Evolutionary conservation across 2,888 invertebrate species (phyloP), one percentile per base, ranked within the genome.

Genomic region (Linnaemya tessellans): DNA sequence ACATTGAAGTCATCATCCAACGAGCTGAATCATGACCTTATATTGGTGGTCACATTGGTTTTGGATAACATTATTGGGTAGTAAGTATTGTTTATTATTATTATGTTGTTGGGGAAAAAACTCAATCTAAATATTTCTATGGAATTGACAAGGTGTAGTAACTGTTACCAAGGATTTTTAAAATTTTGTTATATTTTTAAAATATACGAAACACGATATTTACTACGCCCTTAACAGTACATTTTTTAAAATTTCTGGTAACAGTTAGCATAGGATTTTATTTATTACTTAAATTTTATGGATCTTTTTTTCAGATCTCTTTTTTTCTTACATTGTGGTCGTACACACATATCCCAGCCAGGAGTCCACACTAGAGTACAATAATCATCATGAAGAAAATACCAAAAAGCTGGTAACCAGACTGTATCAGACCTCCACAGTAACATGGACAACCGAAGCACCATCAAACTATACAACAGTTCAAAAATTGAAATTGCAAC

Each of bases 11-110:
- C 88, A 90, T 88, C 87, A 89, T 88, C 88, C 75, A 87, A 89
- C 87, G 80, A 89, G 88, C 89, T 88, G 87, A 89, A 91, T 95
- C 95, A 96, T 96, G 96, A 96, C 96, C 93, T 94, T 96, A 91
- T 96, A 96, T 93, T 96, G 96, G 96, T 96, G 96, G 96, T 96
- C 96, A 94, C 96, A 96, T 93, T 96, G 96, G 96, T 96, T 96
- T 93, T 96, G 96, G 96, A 96, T 96, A 94, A 96, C 96, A 91
- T 87, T 88, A 74, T 79, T 90, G n/a, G 85, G 88, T 80, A 90
- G 91, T 91, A 84, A 89, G 89, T 86, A 65, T 18, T n/a, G 25
- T 18, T 7, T 49, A 15, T 30, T 18, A 18, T 7, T 41, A 38
- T 18, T 11, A 1, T 18, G 3, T 22, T 30, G 30, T 30, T 30